Evolutionary conservation across 2,113 vertebrate genomes (phyloP).

Genomic region (Ctenodactylus gundi): DNA sequence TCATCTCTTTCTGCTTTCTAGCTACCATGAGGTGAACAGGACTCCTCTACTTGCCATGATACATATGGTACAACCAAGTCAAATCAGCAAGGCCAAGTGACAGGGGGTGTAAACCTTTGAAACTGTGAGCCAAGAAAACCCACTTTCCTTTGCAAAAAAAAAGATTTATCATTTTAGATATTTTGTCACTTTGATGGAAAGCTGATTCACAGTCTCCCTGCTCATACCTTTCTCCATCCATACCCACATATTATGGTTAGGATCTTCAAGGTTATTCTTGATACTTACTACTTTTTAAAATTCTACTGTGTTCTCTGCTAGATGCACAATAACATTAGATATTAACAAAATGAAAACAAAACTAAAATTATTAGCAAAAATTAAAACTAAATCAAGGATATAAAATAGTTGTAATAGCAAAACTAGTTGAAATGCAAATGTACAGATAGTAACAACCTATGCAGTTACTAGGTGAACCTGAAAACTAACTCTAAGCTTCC

Average conservation of each 20-base stretch:
- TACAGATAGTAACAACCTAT: background rate
- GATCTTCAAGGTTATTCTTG: background rate
- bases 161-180: background rate
- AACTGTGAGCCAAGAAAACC: background rate
- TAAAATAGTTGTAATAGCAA: background rate
- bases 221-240: background rate
- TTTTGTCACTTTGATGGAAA: background rate
- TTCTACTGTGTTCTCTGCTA: background rate
- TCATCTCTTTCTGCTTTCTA: background rate
- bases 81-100: background rate
- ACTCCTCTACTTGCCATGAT: background rate
- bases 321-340: background rate
- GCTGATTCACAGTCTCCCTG: background rate
- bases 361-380: background rate
- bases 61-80: background rate
- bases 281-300: background rate
- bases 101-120: background rate
- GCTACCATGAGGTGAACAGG: background rate
- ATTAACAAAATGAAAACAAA: constrained; percentile 23
- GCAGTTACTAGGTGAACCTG: background rate
- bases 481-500: background rate
- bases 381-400: background rate
- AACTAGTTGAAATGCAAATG: background rate
- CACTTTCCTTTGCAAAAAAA: background rate
- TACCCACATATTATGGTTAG: background rate